Percentiles rank a stretch among this genome's conserved stretches.
Conservation (phyloP, 1,140 invertebrate genomes). For the Drosophila pandora region DNA sequence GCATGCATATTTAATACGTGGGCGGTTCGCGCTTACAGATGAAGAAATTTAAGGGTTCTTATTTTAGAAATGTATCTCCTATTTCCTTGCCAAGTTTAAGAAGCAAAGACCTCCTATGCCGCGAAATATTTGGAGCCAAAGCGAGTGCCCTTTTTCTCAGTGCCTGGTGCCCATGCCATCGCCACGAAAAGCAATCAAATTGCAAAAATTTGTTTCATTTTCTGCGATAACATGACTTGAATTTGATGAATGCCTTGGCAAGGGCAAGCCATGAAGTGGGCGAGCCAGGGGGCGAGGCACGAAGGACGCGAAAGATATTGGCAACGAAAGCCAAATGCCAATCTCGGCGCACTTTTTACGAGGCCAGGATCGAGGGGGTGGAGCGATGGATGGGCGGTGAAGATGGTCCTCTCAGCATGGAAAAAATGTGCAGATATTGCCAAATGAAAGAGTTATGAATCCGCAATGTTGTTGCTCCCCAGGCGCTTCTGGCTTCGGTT, state of each 20-base stretch:
- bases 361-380: slow-evolving; percentile 25
- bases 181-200: slow-evolving; percentile 81
- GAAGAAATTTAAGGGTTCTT: not conserved
- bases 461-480: slow-evolving; percentile 74
- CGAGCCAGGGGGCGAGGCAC: not conserved
- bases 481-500: slow-evolving; percentile 54
- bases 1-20: slow-evolving; percentile 77
- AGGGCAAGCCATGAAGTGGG: slow-evolving; percentile 35
- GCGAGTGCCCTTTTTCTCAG: not conserved
- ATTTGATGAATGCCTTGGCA: slow-evolving; percentile 81
- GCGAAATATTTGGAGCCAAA: not conserved
- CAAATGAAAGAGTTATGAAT: slow-evolving; percentile 82
- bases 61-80: no score
- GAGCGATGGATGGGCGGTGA: not conserved
- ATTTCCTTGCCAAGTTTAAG: no score
- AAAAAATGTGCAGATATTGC: slow-evolving; percentile 77
- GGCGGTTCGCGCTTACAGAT: slow-evolving; percentile 15
- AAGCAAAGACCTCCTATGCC: no score
- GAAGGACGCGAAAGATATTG: slow-evolving; percentile 69
- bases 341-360: slow-evolving; percentile 76
- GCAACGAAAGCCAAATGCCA: slow-evolving; percentile 79
- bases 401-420: slow-evolving; percentile 11
- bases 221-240: slow-evolving; percentile 82
- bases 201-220: slow-evolving; percentile 83
- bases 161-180: slow-evolving; percentile 52